Evolutionary conservation across 2,888 invertebrate genomes (phyloP), one percentile per base, ranked within the genome.

Genomic region (Palloptera scutellata): DNA sequence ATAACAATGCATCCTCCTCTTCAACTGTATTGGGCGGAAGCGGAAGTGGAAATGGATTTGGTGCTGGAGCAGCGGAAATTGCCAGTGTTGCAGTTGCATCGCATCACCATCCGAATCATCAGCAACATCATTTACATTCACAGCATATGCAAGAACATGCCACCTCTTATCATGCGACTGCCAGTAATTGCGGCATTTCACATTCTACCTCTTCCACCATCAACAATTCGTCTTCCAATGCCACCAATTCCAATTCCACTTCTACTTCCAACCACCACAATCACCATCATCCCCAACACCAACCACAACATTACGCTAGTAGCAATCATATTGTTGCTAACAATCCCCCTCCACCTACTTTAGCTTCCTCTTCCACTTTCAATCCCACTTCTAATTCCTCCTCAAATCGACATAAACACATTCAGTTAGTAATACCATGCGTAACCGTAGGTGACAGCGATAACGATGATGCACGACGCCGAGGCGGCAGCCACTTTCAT

Each of bases 401-500:
- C 53, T 68, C 69, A 55, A 71, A 73, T 70, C 75, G 73, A 70
- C 74, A 73, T 59, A 76, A 83, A 67, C 88, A 88, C 76, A 87
- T 91, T 66, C 91, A 91, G 80, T 92, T 92, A 84, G 90, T 91
- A 70, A 91, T 92, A 77, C 92, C 91, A 78, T 93, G 92, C 84
- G 91, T 93, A 67, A 92, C 91, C 71, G 91, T 93, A 67, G 90
- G 88, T 72, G 93, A 93, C 79, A 91, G 91, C 82, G 91, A 92
- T 78, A 89, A 88, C 66, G 91, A 92, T 79, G 90, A 89, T 66
- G 88, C 88, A 76, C 87, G 88, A 62, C 83, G 83, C 60, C 82
- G 82, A 8, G 76, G 77, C 61, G 79, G 81, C 70, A 78, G 75
- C 58, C 75, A 64, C 73, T 75, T 30, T 84, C 76, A 78, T 83